A percentile compares a stretch with the other conserved stretches of the same genome.
Conservation (phyloP, 30 jellyfish, hydroid and myxozoan genomes). For the Hydractinia symbiolongicarpus region DNA sequence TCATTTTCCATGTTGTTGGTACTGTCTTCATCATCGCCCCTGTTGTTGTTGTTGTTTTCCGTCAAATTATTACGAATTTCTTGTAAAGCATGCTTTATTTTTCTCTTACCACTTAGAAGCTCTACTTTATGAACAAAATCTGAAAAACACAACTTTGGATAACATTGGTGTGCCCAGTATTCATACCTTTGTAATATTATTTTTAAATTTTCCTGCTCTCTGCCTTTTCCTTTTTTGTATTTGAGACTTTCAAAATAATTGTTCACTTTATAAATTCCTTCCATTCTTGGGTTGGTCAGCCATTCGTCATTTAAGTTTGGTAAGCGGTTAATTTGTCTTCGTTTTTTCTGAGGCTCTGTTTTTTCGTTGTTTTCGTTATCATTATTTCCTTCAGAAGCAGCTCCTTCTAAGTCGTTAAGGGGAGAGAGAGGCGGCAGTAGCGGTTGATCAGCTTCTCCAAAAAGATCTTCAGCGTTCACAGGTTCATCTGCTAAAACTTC, state of each 20-base stretch:
- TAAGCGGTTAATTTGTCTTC: slow-evolving; percentile 16
- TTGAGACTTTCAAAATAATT: slow-evolving; percentile 24
- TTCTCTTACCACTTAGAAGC: slow-evolving; percentile 22
- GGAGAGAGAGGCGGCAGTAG: not conserved
- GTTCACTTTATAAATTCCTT: slow-evolving; percentile 25
- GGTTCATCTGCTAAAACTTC: slow-evolving; percentile 28
- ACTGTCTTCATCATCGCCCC: not conserved
- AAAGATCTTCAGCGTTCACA: slow-evolving; percentile 30
- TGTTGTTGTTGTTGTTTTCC: not conserved
- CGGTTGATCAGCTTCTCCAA: slow-evolving; percentile 28
- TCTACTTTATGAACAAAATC: slow-evolving; percentile 52
- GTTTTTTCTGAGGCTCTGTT: slow-evolving; percentile 11
- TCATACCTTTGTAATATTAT: slow-evolving; percentile 30
- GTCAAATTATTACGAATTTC: slow-evolving; percentile 15
- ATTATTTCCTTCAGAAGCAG: not conserved
- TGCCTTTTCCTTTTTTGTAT: slow-evolving; percentile 21
- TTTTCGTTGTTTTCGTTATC: not conserved
- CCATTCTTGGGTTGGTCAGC: slow-evolving; percentile 24
- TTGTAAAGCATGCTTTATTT: slow-evolving; percentile 17
- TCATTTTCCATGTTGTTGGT: not conserved
- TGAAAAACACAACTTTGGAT: slow-evolving; percentile 43
- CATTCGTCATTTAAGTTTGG: slow-evolving; percentile 30
- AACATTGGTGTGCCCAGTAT: slow-evolving; percentile 50
- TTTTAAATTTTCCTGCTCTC: slow-evolving; percentile 28
- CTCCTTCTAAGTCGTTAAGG: slow-evolving; percentile 4